Evolutionary conservation across 2,797 vertebrate genomes (phyloP), one percentile per base, ranked within the genome.

Genomic region (Cuculus canorus): DNA sequence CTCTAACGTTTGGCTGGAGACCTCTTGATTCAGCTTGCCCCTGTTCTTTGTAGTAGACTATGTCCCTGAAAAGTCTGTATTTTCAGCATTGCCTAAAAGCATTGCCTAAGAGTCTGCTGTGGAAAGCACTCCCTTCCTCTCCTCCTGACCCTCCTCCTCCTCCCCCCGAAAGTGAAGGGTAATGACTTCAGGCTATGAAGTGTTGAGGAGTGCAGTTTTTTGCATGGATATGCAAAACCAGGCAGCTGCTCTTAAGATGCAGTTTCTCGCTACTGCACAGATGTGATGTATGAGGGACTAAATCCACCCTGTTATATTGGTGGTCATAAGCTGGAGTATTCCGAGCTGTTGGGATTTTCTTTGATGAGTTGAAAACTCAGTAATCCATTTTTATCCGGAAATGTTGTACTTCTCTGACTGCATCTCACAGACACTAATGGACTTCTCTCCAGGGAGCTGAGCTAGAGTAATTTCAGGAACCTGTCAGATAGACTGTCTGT

Each of bases 151-250:
- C 39, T 82, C 9, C 16, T 91, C 1, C 27, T 78, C 21, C 11
- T 13, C 17, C 0, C 11, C 16, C 15, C 0, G 3, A 39, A 30
- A 91, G 56, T 0, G 2, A 60, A 79, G 17, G 37, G 27, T 78
- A 61, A 30, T 75, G 69, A 41, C 61, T 84, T 93, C 53, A 91
- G 75, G 68, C 50, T 60, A 73, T 41, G 43, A 82, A 61, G 57
- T 37, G 17, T 4, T 60, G 56, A 37, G 54, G 76, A 79, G 16
- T 48, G 23, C 54, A 13, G 5, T 78, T 88, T 85, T 32, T 64
- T 22, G 47, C 32, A 45, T 17, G 35, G 41, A n/a, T 84, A 12
- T 85, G 25, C 50, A 57, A 65, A 82, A 73, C 14, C 7, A 63
- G 41, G 19, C 21, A 6, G 60, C 37, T 52, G 17, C 19, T 83